A percentile compares a stretch with the other conserved stretches of the same genome.
phyloP scores from a whole-genome alignment of 2,113 vertebrate species.

The Aegotheles bennettii region DNA sequence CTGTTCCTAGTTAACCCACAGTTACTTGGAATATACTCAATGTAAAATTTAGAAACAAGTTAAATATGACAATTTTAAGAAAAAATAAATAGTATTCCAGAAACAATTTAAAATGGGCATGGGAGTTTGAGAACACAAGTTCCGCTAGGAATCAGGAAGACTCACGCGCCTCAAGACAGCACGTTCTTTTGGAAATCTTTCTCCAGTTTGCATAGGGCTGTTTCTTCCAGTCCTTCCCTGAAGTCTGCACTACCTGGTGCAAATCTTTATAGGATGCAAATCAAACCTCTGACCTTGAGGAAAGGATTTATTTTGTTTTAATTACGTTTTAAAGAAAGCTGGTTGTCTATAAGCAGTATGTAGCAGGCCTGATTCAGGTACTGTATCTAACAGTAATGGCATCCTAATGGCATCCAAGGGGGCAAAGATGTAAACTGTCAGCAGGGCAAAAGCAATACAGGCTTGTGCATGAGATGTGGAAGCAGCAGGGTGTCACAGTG shows the following conservation, averaged over 20 bases:
- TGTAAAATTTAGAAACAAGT: neutral
- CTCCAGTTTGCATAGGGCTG: neutral
- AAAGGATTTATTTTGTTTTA: neutral
- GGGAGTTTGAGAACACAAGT: neutral
- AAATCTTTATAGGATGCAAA: neutral
- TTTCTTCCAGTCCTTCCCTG: neutral
- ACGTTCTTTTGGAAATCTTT: neutral
- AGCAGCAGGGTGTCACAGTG: neutral
- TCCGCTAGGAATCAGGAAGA: neutral
- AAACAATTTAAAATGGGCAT: neutral
- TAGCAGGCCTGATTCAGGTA: neutral
- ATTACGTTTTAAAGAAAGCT: neutral
- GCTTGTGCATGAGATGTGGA: accelerated
- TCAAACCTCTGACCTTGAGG: neutral
- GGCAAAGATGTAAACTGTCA: neutral
- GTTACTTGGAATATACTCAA: accelerated
- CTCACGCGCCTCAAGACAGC: accelerated
- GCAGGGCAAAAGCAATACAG: neutral
- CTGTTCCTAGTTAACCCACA: neutral
- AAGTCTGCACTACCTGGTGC: neutral
- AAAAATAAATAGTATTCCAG: neutral
- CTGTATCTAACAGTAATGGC: neutral
- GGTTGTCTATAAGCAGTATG: neutral
- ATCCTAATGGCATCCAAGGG: neutral
- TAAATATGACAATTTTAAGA: neutral